Percentiles rank a stretch among this genome's conserved stretches.
Evolutionary conservation across 2,888 invertebrate genomes (phyloP).

Genomic region (Hecatera dysodea): DNA sequence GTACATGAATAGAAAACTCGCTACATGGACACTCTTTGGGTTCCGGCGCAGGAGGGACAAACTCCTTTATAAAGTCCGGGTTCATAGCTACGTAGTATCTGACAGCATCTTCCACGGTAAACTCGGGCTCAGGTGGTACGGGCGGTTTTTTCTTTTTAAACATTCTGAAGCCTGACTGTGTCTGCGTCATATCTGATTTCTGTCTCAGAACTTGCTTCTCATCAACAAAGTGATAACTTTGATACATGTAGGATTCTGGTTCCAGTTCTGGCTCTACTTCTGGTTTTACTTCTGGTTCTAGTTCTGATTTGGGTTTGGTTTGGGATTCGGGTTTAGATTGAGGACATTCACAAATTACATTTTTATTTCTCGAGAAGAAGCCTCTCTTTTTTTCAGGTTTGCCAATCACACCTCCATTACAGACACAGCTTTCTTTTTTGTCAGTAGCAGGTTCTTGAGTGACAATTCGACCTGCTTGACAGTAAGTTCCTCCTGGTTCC

Average conservation of each 20-base stretch:
- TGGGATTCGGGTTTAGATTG: constrained; percentile 22
- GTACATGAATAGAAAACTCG: not conserved
- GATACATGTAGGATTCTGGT: not conserved
- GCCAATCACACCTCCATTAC: not conserved
- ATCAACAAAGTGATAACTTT: constrained; percentile 1
- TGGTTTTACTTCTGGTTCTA: not conserved
- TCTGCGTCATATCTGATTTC: constrained; percentile 77
- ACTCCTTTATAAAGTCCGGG: constrained; percentile 24
- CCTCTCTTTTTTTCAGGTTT: constrained; percentile 37
- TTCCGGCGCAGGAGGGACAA: constrained; percentile 1
- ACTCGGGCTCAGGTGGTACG: constrained; percentile 56
- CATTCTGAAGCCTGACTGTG: constrained; percentile 78
- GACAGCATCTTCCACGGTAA: constrained; percentile 77
- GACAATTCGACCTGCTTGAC: constrained; percentile 49
- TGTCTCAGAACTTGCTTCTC: constrained; percentile 54
- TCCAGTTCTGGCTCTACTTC: not conserved
- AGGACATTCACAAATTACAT: constrained; percentile 53
- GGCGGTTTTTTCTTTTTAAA: constrained; percentile 63
- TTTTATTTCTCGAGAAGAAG: constrained; percentile 34
- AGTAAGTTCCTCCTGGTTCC: constrained; percentile 47
- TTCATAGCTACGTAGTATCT: constrained; percentile 58
- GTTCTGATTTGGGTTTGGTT: not conserved
- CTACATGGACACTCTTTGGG: constrained; percentile 26
- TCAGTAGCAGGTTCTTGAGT: not conserved
- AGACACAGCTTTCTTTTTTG: constrained; percentile 35